Conservation (phyloP, 2,888 invertebrate species). For the Eupithecia inturbata region DNA sequence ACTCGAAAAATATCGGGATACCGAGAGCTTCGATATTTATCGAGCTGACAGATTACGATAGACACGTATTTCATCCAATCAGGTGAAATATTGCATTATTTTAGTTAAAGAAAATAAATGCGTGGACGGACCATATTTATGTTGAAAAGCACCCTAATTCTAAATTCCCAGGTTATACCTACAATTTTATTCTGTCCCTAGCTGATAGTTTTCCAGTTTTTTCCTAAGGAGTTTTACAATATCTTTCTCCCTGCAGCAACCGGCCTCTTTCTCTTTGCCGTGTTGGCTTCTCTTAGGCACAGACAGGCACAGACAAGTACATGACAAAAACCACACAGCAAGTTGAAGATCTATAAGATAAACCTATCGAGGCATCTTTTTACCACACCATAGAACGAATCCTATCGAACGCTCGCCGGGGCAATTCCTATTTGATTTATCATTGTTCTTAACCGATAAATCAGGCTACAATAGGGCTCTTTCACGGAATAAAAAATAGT, state of each 20-base stretch:
- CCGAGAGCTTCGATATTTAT: no score
- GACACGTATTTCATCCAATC: no score
- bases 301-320: no score
- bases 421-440: constrained; percentile 83
- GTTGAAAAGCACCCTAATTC: no score
- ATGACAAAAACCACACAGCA: neutral
- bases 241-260: neutral
- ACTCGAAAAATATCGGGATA: no score
- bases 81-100: no score
- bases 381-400: constrained; percentile 22
- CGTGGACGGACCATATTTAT: no score
- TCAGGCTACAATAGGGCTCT: constrained; percentile 78
- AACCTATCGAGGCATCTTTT: constrained; percentile 14
- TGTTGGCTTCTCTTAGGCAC: neutral
- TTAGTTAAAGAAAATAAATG: no score
- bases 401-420: constrained; percentile 55
- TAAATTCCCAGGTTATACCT: no score
- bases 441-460: constrained; percentile 82
- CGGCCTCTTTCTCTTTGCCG: neutral
- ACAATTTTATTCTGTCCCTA: neutral
- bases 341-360: neutral
- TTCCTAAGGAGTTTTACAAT: neutral
- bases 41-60: no score
- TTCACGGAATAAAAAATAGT: constrained; percentile 32
- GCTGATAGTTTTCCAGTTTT: neutral